A percentile compares a stretch with the other conserved stretches of the same genome.
phyloP scores from a whole-genome alignment of 1,140 invertebrate species.

The Pentalonia nigronervosa region DNA sequence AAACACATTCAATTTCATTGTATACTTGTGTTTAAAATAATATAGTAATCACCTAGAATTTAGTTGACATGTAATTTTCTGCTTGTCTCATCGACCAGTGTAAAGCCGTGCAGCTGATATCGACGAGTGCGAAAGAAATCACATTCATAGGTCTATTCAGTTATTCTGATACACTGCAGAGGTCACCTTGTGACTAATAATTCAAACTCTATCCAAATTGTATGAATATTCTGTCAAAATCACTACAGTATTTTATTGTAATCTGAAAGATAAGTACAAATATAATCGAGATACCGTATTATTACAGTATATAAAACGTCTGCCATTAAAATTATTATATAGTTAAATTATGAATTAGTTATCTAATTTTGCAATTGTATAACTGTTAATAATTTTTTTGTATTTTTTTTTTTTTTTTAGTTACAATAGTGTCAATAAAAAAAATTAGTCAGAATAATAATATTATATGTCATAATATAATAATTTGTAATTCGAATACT shows the following conservation, averaged over 20 bases:
- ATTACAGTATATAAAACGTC: no score
- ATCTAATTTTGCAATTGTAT: not conserved
- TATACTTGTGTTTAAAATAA: not conserved
- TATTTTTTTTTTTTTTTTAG: no score
- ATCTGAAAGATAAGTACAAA: no score
- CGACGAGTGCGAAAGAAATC: not conserved
- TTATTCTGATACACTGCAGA: not conserved
- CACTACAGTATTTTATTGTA: not conserved
- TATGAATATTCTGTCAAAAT: not conserved
- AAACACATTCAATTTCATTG: not conserved
- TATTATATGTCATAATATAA: no score
- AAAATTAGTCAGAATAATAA: no score
- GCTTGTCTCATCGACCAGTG: not conserved
- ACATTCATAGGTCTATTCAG: not conserved
- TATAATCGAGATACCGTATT: no score
- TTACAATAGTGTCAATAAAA: no score
- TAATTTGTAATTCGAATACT: no score
- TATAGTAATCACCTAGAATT: not conserved
- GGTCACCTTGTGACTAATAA: not conserved
- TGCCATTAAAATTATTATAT: no score
- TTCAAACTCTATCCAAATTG: not conserved
- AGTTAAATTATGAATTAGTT: no score
- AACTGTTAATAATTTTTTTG: not conserved
- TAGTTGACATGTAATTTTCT: slow-evolving; percentile 34
- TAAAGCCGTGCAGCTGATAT: not conserved